Evolutionary conservation across 2,797 vertebrate species (phyloP).

Genomic region (Muscicapa striata): DNA sequence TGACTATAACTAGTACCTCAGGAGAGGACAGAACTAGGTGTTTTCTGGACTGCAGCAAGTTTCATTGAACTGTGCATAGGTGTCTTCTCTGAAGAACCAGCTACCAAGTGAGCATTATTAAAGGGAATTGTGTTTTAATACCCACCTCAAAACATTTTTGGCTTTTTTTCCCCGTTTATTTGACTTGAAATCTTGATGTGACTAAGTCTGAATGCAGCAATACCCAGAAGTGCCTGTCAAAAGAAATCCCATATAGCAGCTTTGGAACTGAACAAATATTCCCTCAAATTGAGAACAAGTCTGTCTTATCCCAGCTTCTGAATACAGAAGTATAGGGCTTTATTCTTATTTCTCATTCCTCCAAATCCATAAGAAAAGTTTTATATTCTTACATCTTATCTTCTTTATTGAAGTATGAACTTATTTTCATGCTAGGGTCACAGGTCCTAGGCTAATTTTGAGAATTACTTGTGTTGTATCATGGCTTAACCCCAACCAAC

Average conservation of each 20-base stretch:
- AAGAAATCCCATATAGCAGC: neutral
- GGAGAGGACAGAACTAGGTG: neutral
- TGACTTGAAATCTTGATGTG: neutral
- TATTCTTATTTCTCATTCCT: neutral
- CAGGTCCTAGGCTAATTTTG: neutral
- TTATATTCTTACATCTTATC: neutral
- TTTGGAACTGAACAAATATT: neutral
- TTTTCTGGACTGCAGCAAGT: neutral
- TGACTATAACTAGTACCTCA: neutral
- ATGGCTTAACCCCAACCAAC: neutral
- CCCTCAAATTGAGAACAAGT: neutral
- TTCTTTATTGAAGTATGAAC: neutral
- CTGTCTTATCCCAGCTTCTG: neutral
- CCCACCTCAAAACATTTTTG: accelerated
- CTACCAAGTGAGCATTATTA: neutral
- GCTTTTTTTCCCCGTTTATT: neutral
- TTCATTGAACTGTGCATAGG: neutral
- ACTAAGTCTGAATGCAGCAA: neutral
- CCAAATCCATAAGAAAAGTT: neutral
- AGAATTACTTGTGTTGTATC: neutral
- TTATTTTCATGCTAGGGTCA: neutral
- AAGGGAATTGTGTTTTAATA: neutral
- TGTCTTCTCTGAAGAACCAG: neutral
- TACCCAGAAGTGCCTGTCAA: neutral
- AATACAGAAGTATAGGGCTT: neutral